Percentiles rank a stretch among this genome's conserved stretches.
phyloP scores from a whole-genome alignment of 2,888 invertebrate genomes.

The Halocaridina rubra region DNA sequence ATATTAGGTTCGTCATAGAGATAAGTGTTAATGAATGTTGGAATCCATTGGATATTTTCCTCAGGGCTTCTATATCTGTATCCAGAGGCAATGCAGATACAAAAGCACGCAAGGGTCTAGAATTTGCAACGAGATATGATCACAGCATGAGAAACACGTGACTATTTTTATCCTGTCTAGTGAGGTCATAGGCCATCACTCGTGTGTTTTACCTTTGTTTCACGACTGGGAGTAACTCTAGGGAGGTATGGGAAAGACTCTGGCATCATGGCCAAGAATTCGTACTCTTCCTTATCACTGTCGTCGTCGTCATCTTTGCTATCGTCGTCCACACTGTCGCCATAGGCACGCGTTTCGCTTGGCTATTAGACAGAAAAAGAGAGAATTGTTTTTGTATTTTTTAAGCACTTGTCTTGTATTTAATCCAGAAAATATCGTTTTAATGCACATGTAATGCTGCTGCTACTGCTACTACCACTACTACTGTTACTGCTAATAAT shows the following conservation, averaged over 20 bases:
- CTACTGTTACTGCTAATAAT: no score
- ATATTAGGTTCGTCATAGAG: no score
- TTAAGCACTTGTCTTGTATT: no score
- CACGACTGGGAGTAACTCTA: not conserved
- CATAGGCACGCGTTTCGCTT: not conserved
- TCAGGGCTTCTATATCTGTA: no score
- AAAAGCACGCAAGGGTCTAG: not conserved
- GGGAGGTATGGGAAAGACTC: conserved; percentile 31
- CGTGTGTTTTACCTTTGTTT: not conserved
- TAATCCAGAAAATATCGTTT: no score
- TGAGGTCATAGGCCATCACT: not conserved
- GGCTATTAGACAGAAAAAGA: not conserved
- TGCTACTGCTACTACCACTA: no score
- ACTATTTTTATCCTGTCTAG: not conserved
- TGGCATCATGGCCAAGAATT: not conserved
- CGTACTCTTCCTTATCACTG: not conserved
- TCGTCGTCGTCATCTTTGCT: not conserved
- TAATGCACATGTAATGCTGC: no score
- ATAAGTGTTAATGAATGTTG: no score
- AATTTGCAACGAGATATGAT: not conserved
- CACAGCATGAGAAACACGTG: not conserved
- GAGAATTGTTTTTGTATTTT: no score
- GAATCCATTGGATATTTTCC: no score
- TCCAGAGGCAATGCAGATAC: not conserved
- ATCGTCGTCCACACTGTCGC: not conserved